Evolutionary conservation across 2,888 invertebrate species (phyloP).

Genomic region (Oligia fasciuncula): DNA sequence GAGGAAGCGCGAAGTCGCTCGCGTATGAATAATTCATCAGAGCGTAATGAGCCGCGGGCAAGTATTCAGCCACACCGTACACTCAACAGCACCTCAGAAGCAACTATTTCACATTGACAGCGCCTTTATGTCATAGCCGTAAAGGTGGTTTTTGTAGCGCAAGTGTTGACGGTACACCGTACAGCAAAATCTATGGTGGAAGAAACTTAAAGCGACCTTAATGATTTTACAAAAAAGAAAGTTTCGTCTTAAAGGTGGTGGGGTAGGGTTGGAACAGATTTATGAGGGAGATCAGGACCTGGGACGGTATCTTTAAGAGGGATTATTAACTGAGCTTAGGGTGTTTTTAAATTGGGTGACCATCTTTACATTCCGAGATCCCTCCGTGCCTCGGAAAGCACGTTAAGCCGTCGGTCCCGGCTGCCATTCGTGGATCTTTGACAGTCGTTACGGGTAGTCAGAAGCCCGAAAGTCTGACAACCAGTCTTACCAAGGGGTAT

Average conservation of each 20-base stretch:
- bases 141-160: neutral
- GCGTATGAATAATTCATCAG: slow-evolving; percentile 86
- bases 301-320: neutral
- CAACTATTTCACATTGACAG: neutral
- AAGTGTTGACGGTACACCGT: slow-evolving; percentile 23
- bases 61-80: slow-evolving; percentile 77
- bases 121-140: neutral
- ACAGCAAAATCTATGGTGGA: slow-evolving; percentile 72
- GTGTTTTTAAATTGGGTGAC: neutral
- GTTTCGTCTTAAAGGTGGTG: slow-evolving; percentile 21
- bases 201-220: slow-evolving; percentile 67
- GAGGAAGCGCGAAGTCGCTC: slow-evolving; percentile 69
- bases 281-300: slow-evolving; percentile 24
- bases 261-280: slow-evolving; percentile 26
- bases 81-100: neutral
- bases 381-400: too few relatives aligned
- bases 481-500: too few relatives aligned
- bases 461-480: too few relatives aligned
- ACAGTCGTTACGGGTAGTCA: too few relatives aligned
- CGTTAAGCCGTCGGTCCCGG: too few relatives aligned
- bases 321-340: neutral
- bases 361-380: too few relatives aligned
- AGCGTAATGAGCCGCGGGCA: slow-evolving; percentile 86
- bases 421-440: too few relatives aligned
- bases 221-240: slow-evolving; percentile 75